Conservation (phyloP, 1,140 invertebrate genomes). For the Lordiphosa stackelbergi region DNA sequence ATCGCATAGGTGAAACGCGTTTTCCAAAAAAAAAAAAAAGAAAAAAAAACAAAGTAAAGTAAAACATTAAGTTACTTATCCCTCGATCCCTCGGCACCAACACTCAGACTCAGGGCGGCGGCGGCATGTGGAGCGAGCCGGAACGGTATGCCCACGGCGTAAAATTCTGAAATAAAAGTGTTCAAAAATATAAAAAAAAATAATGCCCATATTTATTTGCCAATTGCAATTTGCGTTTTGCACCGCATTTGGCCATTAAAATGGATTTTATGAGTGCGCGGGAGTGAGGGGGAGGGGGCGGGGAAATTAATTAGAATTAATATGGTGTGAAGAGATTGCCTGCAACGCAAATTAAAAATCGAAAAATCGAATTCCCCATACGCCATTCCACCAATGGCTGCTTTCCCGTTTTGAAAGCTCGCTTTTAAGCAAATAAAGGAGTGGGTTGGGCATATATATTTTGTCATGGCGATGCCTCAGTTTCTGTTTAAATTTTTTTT, state of each 20-base stretch:
- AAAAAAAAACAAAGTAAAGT: too few relatives aligned
- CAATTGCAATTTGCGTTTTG: conserved; percentile 18
- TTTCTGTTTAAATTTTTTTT: too few relatives aligned
- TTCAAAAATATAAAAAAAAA: not conserved
- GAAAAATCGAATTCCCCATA: not conserved
- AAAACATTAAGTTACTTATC: too few relatives aligned
- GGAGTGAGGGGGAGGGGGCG: conserved; percentile 2
- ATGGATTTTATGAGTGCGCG: conserved; percentile 8
- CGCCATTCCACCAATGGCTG: too few relatives aligned
- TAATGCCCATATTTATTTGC: conserved; percentile 10
- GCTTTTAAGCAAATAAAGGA: too few relatives aligned
- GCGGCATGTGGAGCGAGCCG: conserved; percentile 50
- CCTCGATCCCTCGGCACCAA: too few relatives aligned
- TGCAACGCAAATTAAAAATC: conserved; percentile 13
- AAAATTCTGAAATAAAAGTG: too few relatives aligned
- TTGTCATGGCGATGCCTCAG: too few relatives aligned
- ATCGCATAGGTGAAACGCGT: conserved; percentile 15
- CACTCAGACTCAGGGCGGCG: not conserved
- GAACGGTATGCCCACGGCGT: conserved; percentile 51
- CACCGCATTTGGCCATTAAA: conserved; percentile 32
- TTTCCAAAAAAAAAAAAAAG: not conserved
- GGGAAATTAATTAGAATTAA: conserved; percentile 31
- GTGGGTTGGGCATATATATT: too few relatives aligned
- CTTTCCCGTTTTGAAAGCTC: too few relatives aligned
- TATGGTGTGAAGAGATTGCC: conserved; percentile 28